Percentiles rank a stretch among this genome's conserved stretches.
Evolutionary conservation across 2,888 invertebrate species (phyloP).

Genomic region (Pyrgus malvae): DNA sequence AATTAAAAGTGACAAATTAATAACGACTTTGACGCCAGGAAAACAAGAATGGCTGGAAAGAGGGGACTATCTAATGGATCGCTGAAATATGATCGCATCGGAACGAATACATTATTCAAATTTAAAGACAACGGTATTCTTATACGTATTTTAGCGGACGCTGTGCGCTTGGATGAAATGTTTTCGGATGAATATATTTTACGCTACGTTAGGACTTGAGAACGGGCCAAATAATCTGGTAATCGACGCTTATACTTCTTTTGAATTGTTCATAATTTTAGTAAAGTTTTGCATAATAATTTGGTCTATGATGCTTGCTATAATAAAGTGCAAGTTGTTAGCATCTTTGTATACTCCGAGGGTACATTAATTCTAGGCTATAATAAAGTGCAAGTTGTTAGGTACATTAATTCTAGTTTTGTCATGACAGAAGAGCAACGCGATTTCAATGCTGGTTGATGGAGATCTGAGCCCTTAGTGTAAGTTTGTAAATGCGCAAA

Average conservation of each 20-base stretch:
- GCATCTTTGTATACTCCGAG: no score
- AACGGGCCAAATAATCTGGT: constrained; percentile 24
- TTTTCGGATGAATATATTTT: constrained; percentile 30
- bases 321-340: no score
- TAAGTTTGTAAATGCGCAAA: no score
- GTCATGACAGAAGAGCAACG: no score
- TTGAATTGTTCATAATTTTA: constrained; percentile 7
- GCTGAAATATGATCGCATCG: constrained; percentile 66
- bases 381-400: no score
- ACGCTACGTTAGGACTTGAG: constrained; percentile 26
- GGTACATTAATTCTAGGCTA: no score
- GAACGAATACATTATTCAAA: constrained; percentile 68
- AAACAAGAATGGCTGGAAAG: constrained; percentile 34
- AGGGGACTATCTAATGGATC: constrained; percentile 63
- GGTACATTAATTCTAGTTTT: no score
- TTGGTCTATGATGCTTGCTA: neutral
- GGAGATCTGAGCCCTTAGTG: no score
- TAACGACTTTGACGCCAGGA: constrained; percentile 21
- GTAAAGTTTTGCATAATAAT: neutral
- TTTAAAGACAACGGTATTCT: constrained; percentile 59
- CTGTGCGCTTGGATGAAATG: constrained; percentile 25
- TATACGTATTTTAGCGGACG: constrained; percentile 30
- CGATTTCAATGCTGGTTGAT: no score
- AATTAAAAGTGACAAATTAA: constrained; percentile 26
- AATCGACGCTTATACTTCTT: constrained; percentile 15